Base-by-base conservation (phyloP, 2,888 invertebrate genomes). In the Pollenia amentaria region DNA sequence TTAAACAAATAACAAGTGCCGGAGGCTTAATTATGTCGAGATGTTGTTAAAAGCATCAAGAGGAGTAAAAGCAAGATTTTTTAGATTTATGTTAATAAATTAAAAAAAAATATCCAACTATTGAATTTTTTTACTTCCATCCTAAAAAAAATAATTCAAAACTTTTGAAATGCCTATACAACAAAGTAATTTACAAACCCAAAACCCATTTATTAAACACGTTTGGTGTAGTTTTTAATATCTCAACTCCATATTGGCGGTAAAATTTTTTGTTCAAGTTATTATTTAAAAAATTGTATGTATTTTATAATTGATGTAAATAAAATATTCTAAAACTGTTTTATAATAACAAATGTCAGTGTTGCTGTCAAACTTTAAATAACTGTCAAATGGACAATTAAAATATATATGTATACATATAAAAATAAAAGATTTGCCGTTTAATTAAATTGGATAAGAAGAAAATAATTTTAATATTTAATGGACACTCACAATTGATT, bases 1-100 rank as follows among this genome's bases (percentile, higher is more conserved):
- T 55, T 29, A 62, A 62, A 78, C 53, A 78, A 73, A 81, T 60
- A 82, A 78, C 73, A 82, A 73, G 67, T 53, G 77, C 85, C 67
- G 67, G 53, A 78, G 77, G 85, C 73, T 62, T 73, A 85, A 72
- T 65, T 73, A 69, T 85, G 57, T 81, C 65, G 14, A 81, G 80
- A 70, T 80, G 57, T 77, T 85, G 70, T 75, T 72, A 72, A 29
- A 29, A 73, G 60, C 78, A 69, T 2, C 46, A 57, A 38, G 11
- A 29, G 51, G 29, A 44, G 21, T 42, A 42, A 51, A 75, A 62
- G 69, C 29, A 29, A 29, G 29, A 29, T 29, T 29, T 29, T 29
- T 29, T 6, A 29, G 29, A 29, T 29, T 29, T 29, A 29, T 29
- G 29, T 29, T 29, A 6, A 29, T 29, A 6, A 29, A 29, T 29